These are phyloP conservation scores for Dromas ardeola DNA, from an alignment of 2,113 vertebrate species.

Conservation along the genomic window DNA sequence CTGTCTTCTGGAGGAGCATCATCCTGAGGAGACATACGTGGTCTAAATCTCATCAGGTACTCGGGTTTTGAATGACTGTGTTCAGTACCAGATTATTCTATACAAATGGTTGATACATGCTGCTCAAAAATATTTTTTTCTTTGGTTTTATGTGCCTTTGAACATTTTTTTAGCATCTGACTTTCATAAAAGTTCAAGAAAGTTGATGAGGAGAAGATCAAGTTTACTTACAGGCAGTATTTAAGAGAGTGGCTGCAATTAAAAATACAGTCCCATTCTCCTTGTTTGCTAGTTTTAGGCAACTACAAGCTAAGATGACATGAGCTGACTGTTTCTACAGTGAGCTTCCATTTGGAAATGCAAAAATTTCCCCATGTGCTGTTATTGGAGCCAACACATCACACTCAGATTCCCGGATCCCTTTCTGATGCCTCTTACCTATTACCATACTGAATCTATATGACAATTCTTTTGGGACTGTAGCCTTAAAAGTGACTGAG, in stretches of 20 bases:
- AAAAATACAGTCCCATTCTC: neutral
- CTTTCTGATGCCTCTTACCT: neutral
- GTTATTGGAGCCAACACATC: neutral
- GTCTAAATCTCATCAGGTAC: neutral
- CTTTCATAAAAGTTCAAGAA: neutral
- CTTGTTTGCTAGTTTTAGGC: neutral
- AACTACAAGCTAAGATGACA: neutral
- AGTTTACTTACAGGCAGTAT: neutral
- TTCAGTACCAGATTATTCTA: neutral
- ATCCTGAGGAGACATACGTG: neutral
- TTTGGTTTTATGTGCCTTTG: neutral
- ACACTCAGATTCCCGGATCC: neutral
- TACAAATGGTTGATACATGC: neutral
- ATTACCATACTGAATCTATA: neutral
- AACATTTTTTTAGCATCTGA: neutral
- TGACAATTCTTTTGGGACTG: neutral
- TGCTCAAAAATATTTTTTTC: neutral
- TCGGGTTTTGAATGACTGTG: neutral
- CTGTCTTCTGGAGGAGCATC: neutral
- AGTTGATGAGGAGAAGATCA: neutral
- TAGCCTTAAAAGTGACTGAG: neutral
- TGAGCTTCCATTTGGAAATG: neutral
- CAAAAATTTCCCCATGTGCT: neutral
- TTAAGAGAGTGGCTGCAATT: neutral
- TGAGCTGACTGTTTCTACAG: neutral